Base-by-base conservation (phyloP, 1,140 invertebrate genomes). In the Brachionus sp. region DNA sequence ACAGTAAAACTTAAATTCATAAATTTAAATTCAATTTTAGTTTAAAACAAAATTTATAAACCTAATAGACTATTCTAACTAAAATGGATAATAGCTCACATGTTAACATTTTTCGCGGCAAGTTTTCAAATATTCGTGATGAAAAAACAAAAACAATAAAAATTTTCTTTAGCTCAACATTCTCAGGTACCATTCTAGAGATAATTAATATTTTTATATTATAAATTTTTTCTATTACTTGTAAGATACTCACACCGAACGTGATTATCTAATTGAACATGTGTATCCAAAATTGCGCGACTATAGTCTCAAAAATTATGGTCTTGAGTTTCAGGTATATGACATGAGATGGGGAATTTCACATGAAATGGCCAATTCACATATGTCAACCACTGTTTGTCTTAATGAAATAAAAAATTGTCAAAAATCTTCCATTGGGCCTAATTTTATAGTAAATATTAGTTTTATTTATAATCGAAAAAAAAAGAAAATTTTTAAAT, bases 291-390 rank as follows among this genome's bases (percentile, higher is more conserved):
- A 68, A 46, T 44, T 84, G n/a, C 33, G 57, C 23, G 46, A 66
- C 0, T 84, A 84, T 68, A 80, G 73, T 57, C 19, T 16, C 23
- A 96, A 98, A 88, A 96, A 95, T 87, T 95, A 98, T 86, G 96
- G 97, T 0, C 90, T 98, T n/a, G 97, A 98, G 88, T 98, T 98
- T 91, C 97, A 98, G 92, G 95, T 96, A 89, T 88, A 86, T 13
- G 85, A 85, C 66, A 62, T 85, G 37, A 29, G 85, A 19, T 85
- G 85, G 85, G 85, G 85, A 19, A 84, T 85, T 3, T 39, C 83
- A 53, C 62, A 84, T 39, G 83, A 85, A 50, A 44, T 77, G 13
- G 66, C 80, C 19, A 68, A 82, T 16, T 78, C 83, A 64, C 73
- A 84, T 50, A 53, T 19, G 23, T 62, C 75, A 12, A 57, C 42